These are phyloP conservation scores for Chaetodon trifasciatus DNA, from an alignment of 2,797 vertebrate genomes.

Conservation along the genomic window DNA sequence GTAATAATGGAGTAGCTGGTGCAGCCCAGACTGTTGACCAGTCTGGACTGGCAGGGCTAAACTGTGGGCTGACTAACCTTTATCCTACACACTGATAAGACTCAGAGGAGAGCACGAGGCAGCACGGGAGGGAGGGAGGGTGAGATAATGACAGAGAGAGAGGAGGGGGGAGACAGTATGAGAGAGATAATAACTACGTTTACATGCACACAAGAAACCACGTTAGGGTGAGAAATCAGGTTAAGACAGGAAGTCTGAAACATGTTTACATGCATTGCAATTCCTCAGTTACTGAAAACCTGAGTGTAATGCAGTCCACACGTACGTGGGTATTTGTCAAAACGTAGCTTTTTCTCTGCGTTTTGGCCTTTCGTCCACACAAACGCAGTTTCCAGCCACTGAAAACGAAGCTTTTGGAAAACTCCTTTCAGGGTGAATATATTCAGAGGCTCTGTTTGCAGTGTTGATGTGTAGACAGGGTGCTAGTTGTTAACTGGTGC, in stretches of 20 bases:
- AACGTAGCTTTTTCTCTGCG: too few species aligned
- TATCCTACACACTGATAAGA: conserved; percentile 51
- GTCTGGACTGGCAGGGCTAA: conserved; percentile 34
- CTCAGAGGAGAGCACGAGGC: conserved; percentile 43
- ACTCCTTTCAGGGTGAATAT: too few species aligned
- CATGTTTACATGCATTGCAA: neutral
- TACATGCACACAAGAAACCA: conserved; percentile 46
- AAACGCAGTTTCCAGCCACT: too few species aligned
- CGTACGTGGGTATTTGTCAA: too few species aligned
- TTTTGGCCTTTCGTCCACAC: too few species aligned
- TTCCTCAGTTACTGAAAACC: neutral
- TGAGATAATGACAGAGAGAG: conserved; percentile 1
- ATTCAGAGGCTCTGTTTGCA: too few species aligned
- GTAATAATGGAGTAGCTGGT: conserved; percentile 48
- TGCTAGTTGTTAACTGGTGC: too few species aligned
- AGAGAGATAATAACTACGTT: conserved; percentile 58
- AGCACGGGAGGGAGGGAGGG: conserved; percentile 2
- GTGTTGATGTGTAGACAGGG: too few species aligned
- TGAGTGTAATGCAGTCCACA: neutral
- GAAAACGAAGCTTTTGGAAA: too few species aligned
- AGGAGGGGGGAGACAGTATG: conserved; percentile 9
- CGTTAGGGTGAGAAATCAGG: conserved; percentile 35
- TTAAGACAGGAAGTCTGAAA: conserved; percentile 30
- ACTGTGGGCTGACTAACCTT: conserved; percentile 54
- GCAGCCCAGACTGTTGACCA: conserved; percentile 44